phyloP scores from a whole-genome alignment of 2,113 vertebrate species.

The Naja naja region DNA sequence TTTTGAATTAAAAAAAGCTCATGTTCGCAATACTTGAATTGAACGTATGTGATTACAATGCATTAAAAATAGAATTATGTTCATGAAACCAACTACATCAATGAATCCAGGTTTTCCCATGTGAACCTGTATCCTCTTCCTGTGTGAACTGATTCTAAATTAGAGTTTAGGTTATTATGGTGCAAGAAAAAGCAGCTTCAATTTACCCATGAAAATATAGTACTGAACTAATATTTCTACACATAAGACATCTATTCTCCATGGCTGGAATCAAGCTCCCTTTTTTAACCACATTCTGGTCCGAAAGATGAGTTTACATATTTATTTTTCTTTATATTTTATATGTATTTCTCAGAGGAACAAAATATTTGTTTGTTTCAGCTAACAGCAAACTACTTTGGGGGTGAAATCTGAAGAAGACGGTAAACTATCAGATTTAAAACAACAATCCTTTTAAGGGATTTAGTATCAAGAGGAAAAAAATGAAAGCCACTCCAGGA shows the following conservation, averaged over 20 bases:
- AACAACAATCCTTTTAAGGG: neutral
- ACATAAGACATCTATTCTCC: neutral
- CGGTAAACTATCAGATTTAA: neutral
- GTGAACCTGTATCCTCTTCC: neutral
- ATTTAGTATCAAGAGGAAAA: neutral
- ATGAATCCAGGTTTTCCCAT: neutral
- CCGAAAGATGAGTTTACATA: neutral
- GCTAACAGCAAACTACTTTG: neutral
- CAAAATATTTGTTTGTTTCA: neutral
- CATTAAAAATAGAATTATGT: neutral
- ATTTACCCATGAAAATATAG: neutral
- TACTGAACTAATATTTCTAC: neutral
- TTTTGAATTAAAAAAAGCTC: neutral
- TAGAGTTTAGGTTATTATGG: neutral
- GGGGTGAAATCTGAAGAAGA: neutral
- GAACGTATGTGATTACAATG: neutral
- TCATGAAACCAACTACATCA: neutral
- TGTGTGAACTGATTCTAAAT: neutral
- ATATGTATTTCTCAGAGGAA: neutral
- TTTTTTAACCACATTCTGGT: neutral
- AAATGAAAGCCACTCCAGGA: neutral
- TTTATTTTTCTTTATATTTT: neutral
- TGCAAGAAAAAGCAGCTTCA: neutral
- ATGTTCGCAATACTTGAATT: neutral
- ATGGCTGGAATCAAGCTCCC: neutral